Base-by-base conservation (phyloP, 1,140 invertebrate species). In the Brachionus angularis region DNA sequence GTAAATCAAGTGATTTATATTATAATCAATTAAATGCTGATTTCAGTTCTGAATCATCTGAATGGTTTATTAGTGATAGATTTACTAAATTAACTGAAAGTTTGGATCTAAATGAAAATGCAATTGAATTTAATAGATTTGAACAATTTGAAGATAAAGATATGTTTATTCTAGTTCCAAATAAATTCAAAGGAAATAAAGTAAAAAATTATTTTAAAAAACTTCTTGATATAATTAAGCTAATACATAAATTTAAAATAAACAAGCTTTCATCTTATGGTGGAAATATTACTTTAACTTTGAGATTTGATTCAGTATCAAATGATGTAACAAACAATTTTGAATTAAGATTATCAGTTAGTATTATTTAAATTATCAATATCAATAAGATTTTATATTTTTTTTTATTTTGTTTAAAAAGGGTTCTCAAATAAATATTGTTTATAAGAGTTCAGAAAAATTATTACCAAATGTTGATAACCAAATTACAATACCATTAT, bases 391-490 rank as follows among this genome's bases (percentile, higher is more conserved):
- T n/a, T n/a, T n/a, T n/a, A n/a, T n/a, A n/a, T n/a, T 12, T 53
- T 14, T 55, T 46, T 8, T 23, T 12, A 10, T 50, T 46, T n/a
- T 49, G 74, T 75, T 73, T 73, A 81, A 84, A 71, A 76, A 89
- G 88, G 85, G 85, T 44, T 91, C 91, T 77, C 85, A 88, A 73
- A 86, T 91, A 14, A 85, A 83, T 25, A 80, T 93, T n/a, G 80
- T 88, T 2, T 87, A 91, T 77, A 88, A 85, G 74, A 84, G 85
- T 39, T 81, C 82, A 58, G 84, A 86, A 12, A 76, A 76, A 14
- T 75, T 85, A 16, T 82, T 85, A 67, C 85, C 89, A 12, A 87
- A 87, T 74, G 79, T 81, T 1, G 78, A 83, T 8, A 85, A 86
- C 76, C 84, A 85, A 0, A 86, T 91, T 52, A 82, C 81, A 0